Evolutionary conservation across 2,113 vertebrate genomes (phyloP).

Genomic region (Solenodon paradoxus): DNA sequence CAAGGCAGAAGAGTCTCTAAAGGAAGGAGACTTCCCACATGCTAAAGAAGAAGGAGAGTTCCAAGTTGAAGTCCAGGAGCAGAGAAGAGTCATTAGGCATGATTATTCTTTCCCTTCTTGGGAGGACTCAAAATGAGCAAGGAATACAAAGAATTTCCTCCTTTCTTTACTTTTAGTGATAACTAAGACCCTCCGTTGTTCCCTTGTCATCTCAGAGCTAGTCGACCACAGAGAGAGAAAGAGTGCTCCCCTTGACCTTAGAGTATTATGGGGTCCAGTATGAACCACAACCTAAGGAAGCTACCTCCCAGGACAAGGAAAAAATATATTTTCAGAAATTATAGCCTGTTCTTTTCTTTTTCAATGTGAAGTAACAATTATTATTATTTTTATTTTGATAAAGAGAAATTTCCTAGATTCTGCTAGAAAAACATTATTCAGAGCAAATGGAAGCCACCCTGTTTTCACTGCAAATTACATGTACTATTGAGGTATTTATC

Average conservation of each 20-base stretch:
- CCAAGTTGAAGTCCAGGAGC: conserved; percentile 34
- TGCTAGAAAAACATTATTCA: conserved; percentile 21
- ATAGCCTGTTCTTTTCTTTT: neutral
- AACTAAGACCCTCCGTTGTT: neutral
- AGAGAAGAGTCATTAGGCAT: neutral
- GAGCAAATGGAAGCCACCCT: neutral
- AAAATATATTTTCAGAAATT: neutral
- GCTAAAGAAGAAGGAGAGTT: neutral
- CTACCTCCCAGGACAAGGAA: neutral
- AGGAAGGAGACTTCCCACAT: neutral
- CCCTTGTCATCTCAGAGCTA: no score
- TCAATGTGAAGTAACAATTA: neutral
- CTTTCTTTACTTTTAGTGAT: neutral
- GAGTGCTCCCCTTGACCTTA: neutral
- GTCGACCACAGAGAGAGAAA: no score
- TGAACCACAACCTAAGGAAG: neutral
- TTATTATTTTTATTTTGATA: neutral
- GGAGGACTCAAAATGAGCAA: neutral
- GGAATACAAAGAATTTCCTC: neutral
- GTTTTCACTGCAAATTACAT: neutral
- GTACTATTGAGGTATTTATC: neutral
- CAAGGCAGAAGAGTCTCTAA: neutral
- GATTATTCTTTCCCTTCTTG: neutral
- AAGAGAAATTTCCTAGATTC: neutral
- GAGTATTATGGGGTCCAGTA: neutral